phyloP scores from a whole-genome alignment of 2,888 invertebrate species.

The Dryadula phaetusa region DNA sequence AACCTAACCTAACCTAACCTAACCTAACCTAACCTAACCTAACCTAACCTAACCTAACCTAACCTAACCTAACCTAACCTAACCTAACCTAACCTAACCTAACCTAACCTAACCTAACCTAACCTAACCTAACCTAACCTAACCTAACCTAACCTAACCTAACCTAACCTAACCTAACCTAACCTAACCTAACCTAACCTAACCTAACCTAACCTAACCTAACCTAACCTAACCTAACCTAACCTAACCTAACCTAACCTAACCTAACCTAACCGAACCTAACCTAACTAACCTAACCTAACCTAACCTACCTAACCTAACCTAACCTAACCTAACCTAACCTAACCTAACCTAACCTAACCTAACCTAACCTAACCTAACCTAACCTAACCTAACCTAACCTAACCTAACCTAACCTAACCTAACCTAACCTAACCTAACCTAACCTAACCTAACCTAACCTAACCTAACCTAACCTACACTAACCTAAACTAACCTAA shows the following conservation, averaged over 20 bases:
- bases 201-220: conserved; percentile 26
- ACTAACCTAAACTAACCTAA: no score
- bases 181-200: conserved; percentile 28
- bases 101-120: conserved; percentile 29
- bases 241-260: conserved; percentile 29
- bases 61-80: conserved; percentile 27
- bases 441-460: conserved; percentile 27
- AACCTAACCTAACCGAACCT: conserved; percentile 21
- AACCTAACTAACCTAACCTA: conserved; percentile 24
- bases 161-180: conserved; percentile 24
- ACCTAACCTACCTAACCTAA: conserved; percentile 28
- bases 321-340: conserved; percentile 26
- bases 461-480: conserved; percentile 27
- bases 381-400: conserved; percentile 26
- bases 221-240: conserved; percentile 28
- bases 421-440: conserved; percentile 27
- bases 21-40: conserved; percentile 28
- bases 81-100: conserved; percentile 28
- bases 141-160: conserved; percentile 28
- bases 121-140: conserved; percentile 27
- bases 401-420: conserved; percentile 27
- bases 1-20: conserved; percentile 28
- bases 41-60: conserved; percentile 28
- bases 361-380: conserved; percentile 28
- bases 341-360: conserved; percentile 31